Conservation (phyloP, 2,888 invertebrate genomes). For the Ethmia dodecea region DNA sequence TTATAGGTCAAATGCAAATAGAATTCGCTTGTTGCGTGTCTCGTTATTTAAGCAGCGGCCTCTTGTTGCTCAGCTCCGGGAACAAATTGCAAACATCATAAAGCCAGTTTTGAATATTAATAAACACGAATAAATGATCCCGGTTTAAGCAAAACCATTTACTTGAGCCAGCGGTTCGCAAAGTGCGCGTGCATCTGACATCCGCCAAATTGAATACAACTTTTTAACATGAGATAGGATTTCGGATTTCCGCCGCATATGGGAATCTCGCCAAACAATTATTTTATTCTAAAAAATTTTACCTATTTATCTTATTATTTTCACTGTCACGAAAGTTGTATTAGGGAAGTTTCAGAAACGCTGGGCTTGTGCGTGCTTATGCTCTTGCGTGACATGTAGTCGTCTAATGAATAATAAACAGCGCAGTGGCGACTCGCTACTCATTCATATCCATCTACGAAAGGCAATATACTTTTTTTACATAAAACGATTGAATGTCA, state of each 20-base stretch:
- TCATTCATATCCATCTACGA: constrained; percentile 71
- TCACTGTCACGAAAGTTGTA: constrained; percentile 32
- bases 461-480: constrained; percentile 60
- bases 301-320: background rate
- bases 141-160: constrained; percentile 39
- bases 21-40: constrained; percentile 62
- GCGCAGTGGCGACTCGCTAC: constrained; percentile 62
- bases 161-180: constrained; percentile 37
- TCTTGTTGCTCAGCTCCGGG: constrained; percentile 47
- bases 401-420: constrained; percentile 75
- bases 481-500: constrained; percentile 57
- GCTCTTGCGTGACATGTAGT: constrained; percentile 68
- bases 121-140: constrained; percentile 57
- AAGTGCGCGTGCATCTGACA: constrained; percentile 41
- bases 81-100: constrained; percentile 64
- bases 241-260: constrained; percentile 5
- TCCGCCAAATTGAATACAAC: constrained; percentile 34
- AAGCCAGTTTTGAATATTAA: constrained; percentile 63
- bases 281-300: too few species aligned
- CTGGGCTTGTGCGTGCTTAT: constrained; percentile 62
- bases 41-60: constrained; percentile 40
- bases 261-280: too few species aligned
- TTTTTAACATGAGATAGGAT: constrained; percentile 13
- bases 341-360: constrained; percentile 59
- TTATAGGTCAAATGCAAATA: constrained; percentile 71